Evolutionary conservation across 2,113 vertebrate species (phyloP).

Genomic region (Marmota flaviventris): DNA sequence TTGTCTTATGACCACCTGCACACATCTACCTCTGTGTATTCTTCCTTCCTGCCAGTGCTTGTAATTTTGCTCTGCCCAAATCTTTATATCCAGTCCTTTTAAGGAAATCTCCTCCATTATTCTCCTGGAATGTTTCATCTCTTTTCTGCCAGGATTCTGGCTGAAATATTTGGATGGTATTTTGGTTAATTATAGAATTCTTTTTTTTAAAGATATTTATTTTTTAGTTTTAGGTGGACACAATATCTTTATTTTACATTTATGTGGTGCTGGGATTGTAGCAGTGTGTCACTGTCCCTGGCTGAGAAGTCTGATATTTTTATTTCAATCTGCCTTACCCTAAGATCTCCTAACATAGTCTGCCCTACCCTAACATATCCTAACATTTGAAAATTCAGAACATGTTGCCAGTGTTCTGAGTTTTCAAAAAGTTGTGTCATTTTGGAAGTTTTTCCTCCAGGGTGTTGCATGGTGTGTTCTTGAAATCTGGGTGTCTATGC

Average conservation of each 20-base stretch:
- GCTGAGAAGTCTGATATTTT: not conserved
- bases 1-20: not conserved
- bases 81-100: not conserved
- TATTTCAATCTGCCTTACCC: not conserved
- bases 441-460: not conserved
- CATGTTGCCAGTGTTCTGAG: not conserved
- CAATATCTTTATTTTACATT: no score
- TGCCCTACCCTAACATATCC: not conserved
- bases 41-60: not conserved
- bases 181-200: not conserved
- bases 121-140: not conserved
- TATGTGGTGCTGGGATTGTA: not conserved
- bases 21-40: not conserved
- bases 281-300: not conserved
- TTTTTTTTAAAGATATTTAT: not conserved
- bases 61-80: not conserved
- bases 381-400: not conserved
- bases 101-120: not conserved
- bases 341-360: not conserved
- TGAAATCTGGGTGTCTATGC: not conserved
- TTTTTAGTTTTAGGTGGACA: not conserved
- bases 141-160: not conserved
- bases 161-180: not conserved
- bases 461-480: not conserved
- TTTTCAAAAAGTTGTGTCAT: not conserved